Evolutionary conservation across 37 sponge, comb jelly and placozoan genomes (phyloP), one percentile per base, ranked within the genome.

Genomic region (Ephydatia muelleri): DNA sequence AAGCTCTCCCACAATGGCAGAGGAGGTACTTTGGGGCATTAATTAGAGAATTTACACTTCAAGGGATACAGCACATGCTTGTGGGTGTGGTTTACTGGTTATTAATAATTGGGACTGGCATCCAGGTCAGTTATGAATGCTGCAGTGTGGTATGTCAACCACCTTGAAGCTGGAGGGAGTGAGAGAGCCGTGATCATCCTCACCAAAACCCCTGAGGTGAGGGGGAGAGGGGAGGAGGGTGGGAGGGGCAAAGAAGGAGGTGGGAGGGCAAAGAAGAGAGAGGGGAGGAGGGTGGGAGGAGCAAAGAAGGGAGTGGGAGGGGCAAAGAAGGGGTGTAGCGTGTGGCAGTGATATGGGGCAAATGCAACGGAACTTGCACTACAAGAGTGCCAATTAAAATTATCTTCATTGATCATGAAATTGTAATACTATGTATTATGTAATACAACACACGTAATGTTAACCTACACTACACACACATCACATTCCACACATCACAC

Each of bases 141-240:
- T 28, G 72, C 47, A 49, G 73, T 73, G 68, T 92, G 93, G 93
- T 92, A 88, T 49, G 71, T 68, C 47, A 82, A 49, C 28, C 93
- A 92, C 65, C 71, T 92, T 25, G 40, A 70, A 19, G 69, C 43
- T 5, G 75, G 81, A 0, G 43, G 71, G 39, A 57, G 67, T 3
- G 1, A 21, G 19, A 34, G 29, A 13, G 79, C 80, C 3, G 65
- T 89, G 22, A 86, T 89, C 31, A 79, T 89, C 13, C 31, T 84
- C 37, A 35, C 85, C 12, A 16, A 68, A 26, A 6, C 76, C 14
- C 43, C 76, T 38, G 29, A 84, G 77, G 89, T 88, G 23, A 49
- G 57, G 19, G 16, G 57, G 19, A 14, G 57, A 14, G 19, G 57
- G 12, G 57, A 57, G 16, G 57, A 11, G 19, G 57, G 12, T 1